Conservation (phyloP, 2,797 vertebrate species). For the Crax fasciolata region DNA sequence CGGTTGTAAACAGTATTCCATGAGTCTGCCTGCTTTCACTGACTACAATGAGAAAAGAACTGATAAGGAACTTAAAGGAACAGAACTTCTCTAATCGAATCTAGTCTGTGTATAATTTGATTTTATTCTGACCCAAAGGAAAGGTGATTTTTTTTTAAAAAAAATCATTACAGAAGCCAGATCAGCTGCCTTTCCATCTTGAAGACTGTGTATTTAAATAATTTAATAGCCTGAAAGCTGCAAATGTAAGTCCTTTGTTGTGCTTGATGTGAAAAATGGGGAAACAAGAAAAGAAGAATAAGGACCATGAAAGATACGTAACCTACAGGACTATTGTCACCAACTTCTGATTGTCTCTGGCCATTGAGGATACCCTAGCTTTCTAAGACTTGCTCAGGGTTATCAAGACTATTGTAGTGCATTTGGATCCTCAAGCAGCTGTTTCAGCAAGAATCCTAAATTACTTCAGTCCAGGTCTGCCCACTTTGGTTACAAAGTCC, state of each 20-base stretch:
- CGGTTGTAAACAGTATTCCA: background rate
- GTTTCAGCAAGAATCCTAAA: background rate
- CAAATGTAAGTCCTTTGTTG: background rate
- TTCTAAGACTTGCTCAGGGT: background rate
- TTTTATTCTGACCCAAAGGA: constrained; percentile 64
- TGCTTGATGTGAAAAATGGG: constrained; percentile 71
- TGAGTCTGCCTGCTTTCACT: constrained; percentile 6
- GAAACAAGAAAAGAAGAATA: background rate
- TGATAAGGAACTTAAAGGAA: constrained; percentile 60
- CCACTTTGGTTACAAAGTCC: background rate
- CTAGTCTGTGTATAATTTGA: constrained; percentile 50
- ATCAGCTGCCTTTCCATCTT: constrained; percentile 49
- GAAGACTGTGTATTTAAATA: constrained; percentile 52
- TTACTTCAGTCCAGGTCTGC: background rate
- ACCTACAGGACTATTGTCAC: background rate
- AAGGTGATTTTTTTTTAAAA: constrained; percentile 35
- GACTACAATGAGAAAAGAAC: constrained; percentile 10
- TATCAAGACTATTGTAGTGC: background rate
- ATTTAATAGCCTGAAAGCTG: constrained; percentile 38
- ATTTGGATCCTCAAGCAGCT: background rate
- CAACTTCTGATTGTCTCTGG: background rate
- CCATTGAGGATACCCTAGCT: background rate
- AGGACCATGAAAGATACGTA: background rate
- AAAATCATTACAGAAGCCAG: constrained; percentile 38
- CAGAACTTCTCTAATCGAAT: constrained; percentile 66